Evolutionary conservation across 1,140 invertebrate genomes (phyloP).

Genomic region (Ceratosolen fusciceps): DNA sequence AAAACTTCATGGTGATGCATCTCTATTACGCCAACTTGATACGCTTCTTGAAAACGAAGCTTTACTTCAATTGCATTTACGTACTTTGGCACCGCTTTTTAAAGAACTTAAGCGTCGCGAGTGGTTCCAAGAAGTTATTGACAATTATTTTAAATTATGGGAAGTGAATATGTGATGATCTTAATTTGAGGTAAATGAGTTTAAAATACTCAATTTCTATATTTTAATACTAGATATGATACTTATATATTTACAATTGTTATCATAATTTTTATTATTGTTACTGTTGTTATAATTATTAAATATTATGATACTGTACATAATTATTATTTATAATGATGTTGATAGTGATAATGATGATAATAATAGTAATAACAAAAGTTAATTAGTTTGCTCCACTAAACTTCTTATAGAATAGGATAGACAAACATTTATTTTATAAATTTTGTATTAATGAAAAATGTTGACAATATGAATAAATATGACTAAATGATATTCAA

Average conservation of each 20-base stretch:
- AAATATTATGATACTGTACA: no score
- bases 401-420: background rate
- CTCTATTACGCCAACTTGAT: conserved; percentile 80
- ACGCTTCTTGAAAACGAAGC: conserved; percentile 85
- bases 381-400: conserved; percentile 11
- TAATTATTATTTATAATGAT: no score
- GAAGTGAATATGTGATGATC: conserved; percentile 84
- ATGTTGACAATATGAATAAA: background rate
- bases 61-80: conserved; percentile 83
- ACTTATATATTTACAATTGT: no score
- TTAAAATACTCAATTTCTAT: background rate
- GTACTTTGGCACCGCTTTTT: conserved; percentile 82
- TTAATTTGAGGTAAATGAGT: no score
- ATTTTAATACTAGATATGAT: no score
- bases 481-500: background rate
- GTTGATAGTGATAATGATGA: no score
- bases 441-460: conserved; percentile 25
- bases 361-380: no score
- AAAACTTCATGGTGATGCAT: conserved; percentile 83
- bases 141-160: conserved; percentile 90
- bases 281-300: no score
- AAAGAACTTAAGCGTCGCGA: conserved; percentile 78
- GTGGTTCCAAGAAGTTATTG: conserved; percentile 89
- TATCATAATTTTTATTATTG: no score
- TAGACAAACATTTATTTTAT: conserved; percentile 16